phyloP scores from a whole-genome alignment of 1,140 invertebrate genomes.

The Ceratitis capitata region DNA sequence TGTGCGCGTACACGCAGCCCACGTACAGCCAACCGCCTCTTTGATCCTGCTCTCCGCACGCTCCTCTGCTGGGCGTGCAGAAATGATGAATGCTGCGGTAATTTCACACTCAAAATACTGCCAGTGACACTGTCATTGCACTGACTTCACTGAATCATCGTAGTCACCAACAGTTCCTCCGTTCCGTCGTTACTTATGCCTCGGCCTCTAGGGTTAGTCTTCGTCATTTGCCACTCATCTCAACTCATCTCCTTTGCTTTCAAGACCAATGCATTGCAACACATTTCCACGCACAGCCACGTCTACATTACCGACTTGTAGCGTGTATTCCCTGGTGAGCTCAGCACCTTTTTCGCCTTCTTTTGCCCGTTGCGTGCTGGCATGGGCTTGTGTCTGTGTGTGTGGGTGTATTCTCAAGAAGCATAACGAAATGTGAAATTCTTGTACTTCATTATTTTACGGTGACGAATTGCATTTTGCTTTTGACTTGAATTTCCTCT shows the following conservation, averaged over 20 bases:
- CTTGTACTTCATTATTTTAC: constrained; percentile 32
- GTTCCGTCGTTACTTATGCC: neutral
- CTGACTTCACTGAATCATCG: constrained; percentile 7
- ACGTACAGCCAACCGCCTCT: neutral
- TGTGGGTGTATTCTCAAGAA: neutral
- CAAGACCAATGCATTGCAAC: constrained; percentile 4
- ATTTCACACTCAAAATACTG: constrained; percentile 35
- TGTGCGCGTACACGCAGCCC: neutral
- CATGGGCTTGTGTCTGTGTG: neutral
- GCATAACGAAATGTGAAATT: constrained; percentile 35
- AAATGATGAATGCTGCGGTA: constrained; percentile 26
- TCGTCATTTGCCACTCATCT: neutral
- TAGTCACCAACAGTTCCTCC: neutral
- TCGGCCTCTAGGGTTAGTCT: neutral
- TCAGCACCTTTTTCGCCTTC: neutral
- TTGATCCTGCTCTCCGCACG: neutral
- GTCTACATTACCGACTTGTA: neutral
- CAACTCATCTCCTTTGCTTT: constrained; percentile 25
- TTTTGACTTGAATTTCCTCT: constrained; percentile 30
- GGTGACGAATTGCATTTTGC: constrained; percentile 30
- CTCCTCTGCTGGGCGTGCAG: neutral
- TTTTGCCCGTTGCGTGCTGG: neutral
- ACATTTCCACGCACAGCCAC: neutral
- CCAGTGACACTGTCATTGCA: constrained; percentile 12
- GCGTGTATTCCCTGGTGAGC: constrained; percentile 13